A percentile compares a stretch with the other conserved stretches of the same genome.
These are phyloP conservation scores for Eptesicus fuscus DNA, from an alignment of 2,113 vertebrate genomes.

Conservation along the genomic window DNA sequence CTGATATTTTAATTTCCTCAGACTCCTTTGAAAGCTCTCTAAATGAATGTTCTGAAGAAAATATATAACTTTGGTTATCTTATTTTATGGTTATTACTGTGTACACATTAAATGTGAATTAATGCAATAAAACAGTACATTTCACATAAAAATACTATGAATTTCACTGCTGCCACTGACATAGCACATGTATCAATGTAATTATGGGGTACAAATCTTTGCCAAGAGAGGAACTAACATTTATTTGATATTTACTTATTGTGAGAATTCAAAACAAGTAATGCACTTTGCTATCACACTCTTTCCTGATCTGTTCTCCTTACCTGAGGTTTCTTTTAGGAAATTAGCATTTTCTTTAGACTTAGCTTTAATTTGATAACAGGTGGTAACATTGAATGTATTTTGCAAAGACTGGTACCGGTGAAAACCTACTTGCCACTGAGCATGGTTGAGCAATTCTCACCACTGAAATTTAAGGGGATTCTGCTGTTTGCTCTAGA, in stretches of 20 bases:
- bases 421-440: background rate
- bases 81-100: conserved; percentile 87
- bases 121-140: conserved; percentile 87
- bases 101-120: conserved; percentile 89
- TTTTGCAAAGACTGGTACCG: conserved; percentile 45
- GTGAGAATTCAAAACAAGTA: conserved; percentile 73
- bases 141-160: conserved; percentile 86
- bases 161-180: conserved; percentile 85
- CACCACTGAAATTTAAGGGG: background rate
- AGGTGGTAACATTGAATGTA: conserved; percentile 57
- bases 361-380: conserved; percentile 67
- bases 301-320: conserved; percentile 54
- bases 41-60: conserved; percentile 86
- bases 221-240: conserved; percentile 69
- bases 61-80: conserved; percentile 84
- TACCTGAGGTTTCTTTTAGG: conserved; percentile 58
- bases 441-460: background rate
- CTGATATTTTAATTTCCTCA: conserved; percentile 85
- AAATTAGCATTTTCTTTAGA: conserved; percentile 63
- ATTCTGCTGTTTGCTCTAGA: background rate
- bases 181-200: conserved; percentile 83
- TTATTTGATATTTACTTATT: conserved; percentile 75
- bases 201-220: conserved; percentile 84
- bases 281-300: conserved; percentile 41
- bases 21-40: conserved; percentile 80